phyloP scores from a whole-genome alignment of 2,888 invertebrate species.

The Ectemnius continuus region DNA sequence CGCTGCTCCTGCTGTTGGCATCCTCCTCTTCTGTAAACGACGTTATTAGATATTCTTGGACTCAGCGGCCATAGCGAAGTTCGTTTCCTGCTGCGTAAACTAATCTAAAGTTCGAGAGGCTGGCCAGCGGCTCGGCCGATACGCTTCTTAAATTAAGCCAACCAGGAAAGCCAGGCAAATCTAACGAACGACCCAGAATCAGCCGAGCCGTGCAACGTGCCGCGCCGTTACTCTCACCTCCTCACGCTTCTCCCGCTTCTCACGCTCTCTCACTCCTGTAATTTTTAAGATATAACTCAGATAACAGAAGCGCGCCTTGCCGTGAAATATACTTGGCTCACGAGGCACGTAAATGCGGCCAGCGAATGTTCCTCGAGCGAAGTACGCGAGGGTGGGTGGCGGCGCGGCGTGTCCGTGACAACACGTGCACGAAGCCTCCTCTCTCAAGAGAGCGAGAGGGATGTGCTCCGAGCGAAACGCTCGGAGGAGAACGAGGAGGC shows the following conservation, averaged over 20 bases:
- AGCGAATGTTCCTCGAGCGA: slow-evolving; percentile 33
- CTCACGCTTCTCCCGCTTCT: too few relatives aligned
- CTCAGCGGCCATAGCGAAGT: not conserved
- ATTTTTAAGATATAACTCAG: slow-evolving; percentile 1
- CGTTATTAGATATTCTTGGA: slow-evolving; percentile 7
- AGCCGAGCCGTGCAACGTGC: too few relatives aligned
- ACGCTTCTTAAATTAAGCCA: too few relatives aligned
- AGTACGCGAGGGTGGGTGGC: slow-evolving; percentile 1
- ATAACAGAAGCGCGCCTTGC: not conserved
- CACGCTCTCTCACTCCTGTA: not conserved
- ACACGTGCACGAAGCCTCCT: slow-evolving; percentile 19
- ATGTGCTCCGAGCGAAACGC: too few relatives aligned
- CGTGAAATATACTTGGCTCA: slow-evolving; percentile 34
- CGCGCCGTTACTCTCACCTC: too few relatives aligned
- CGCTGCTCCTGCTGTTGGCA: not conserved
- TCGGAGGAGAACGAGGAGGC: not conserved
- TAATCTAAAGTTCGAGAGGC: slow-evolving; percentile 1
- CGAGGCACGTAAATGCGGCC: slow-evolving; percentile 35
- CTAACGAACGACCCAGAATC: too few relatives aligned
- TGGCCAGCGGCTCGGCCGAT: too few relatives aligned
- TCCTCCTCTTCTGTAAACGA: not conserved
- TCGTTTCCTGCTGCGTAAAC: slow-evolving; percentile 5
- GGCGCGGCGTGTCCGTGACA: slow-evolving; percentile 20
- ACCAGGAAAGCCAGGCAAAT: too few relatives aligned
- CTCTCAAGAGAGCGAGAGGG: not conserved